Base-by-base conservation (phyloP, 1,140 invertebrate species). In the Aricia agestis region DNA sequence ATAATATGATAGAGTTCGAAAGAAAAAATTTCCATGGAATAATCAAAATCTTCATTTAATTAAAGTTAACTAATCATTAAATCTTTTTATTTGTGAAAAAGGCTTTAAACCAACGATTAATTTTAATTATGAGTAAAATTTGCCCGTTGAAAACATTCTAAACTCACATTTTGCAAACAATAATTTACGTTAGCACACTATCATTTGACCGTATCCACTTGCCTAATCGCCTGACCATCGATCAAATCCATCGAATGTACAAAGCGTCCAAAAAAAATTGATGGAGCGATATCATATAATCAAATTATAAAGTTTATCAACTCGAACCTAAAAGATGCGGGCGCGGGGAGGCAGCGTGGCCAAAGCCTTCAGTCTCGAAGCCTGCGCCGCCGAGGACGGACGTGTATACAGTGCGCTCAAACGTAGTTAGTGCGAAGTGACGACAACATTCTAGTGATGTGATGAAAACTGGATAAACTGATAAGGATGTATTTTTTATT, bases 401-500 rank as follows among this genome's bases (percentile, higher is more conserved):
- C 78, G 81, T 82, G 66, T 74, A 67, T 17, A 9, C 36, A 36
- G 36, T 36, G 36, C 6, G 19, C 59, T 9, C 17, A 2, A 6
- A 63, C 1, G 19, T 63, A 63, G 77, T 71, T 75, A 66, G 66
- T 66, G 66, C 52, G 63, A 69, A 74, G 79, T 82, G 79, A 81
- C 70, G 77, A 75, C 69, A 77, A 72, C 77, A 71, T 19, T n/a
- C 11, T 19, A 63, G 83, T 82, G 79, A 86, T 83, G 86, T 88
- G 84, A 88, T 79, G 75, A 72, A 80, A 80, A 75, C 68, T 72
- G 73, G 72, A 77, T 74, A 79, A 77, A 73, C 77, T 78, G 72
- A 79, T 82, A 78, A 86, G 83, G 83, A 86, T 86, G 84, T 83
- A 84, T 83, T 70, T 85, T 78, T 78, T 83, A 78, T 79, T 85